Evolutionary conservation across 2,888 invertebrate genomes (phyloP).

Genomic region (Acanthosoma haemorrhoidale): DNA sequence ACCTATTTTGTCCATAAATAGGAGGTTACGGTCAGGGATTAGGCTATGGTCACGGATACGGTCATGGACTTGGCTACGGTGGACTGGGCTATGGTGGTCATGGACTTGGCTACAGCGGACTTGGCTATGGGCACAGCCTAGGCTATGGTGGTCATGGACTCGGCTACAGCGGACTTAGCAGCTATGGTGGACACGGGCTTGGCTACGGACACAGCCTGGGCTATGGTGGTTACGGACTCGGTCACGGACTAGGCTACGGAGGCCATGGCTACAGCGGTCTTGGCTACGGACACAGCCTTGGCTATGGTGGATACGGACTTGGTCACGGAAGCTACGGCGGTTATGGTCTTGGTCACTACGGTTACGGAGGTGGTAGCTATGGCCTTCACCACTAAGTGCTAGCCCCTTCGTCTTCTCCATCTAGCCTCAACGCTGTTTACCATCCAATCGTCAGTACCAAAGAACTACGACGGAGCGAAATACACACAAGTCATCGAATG

Average conservation of each 20-base stretch:
- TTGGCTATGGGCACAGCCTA: background rate
- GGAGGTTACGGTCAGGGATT: slow-evolving; percentile 9
- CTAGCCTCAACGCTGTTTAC: too few relatives aligned
- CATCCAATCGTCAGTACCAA: too few relatives aligned
- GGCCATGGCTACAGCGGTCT: background rate
- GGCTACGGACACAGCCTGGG: background rate
- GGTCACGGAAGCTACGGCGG: background rate
- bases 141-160: slow-evolving; percentile 15
- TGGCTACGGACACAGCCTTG: background rate
- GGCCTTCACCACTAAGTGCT: too few relatives aligned
- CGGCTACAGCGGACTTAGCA: slow-evolving; percentile 13
- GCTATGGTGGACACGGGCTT: background rate
- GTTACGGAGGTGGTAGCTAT: too few relatives aligned
- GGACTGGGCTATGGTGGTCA: slow-evolving; percentile 19
- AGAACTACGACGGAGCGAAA: too few relatives aligned
- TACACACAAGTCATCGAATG: too few relatives aligned
- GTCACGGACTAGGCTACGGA: background rate
- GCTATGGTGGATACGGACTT: background rate
- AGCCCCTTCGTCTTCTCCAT: too few relatives aligned
- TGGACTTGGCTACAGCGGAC: slow-evolving; percentile 2
- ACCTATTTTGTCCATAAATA: too few relatives aligned
- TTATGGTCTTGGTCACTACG: background rate
- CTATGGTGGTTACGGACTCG: slow-evolving; percentile 15
- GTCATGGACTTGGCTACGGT: background rate
- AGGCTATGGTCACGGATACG: background rate